A percentile compares a stretch with the other conserved stretches of the same genome.
These are phyloP conservation scores for Cinclus cinclus DNA, from an alignment of 2,113 vertebrate genomes.

Conservation along the genomic window DNA sequence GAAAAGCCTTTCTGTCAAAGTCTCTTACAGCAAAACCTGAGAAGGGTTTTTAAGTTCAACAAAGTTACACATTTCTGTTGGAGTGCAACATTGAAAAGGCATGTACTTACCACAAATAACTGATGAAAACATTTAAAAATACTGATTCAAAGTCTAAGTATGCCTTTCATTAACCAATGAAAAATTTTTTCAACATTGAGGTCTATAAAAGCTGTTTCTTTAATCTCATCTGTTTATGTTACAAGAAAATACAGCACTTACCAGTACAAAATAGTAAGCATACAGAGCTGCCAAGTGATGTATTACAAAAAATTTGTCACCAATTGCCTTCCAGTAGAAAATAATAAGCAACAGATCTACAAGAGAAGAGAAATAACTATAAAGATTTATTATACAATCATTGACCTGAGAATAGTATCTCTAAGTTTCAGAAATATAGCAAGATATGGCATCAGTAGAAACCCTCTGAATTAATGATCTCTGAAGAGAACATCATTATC, in stretches of 20 bases:
- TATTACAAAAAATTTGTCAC: conserved; percentile 93
- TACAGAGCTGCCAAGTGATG: conserved; percentile 92
- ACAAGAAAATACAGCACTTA: conserved; percentile 83
- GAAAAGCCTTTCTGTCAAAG: not conserved
- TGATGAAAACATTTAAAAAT: not conserved
- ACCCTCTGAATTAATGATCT: not conserved
- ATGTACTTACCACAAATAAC: not conserved
- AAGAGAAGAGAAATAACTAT: conserved; percentile 55
- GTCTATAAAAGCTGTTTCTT: conserved; percentile 41
- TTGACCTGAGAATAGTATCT: not conserved
- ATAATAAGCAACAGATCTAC: conserved; percentile 95
- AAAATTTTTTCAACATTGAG: not conserved
- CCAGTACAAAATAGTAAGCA: conserved; percentile 95
- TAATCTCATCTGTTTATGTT: conserved; percentile 75
- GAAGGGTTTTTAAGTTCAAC: not conserved
- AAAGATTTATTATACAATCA: not conserved
- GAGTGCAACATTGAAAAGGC: not conserved
- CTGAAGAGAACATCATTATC: not conserved
- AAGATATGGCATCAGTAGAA: not conserved
- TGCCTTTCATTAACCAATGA: not conserved
- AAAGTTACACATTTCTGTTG: not conserved
- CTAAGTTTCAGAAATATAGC: not conserved
- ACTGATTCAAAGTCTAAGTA: not conserved
- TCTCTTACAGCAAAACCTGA: not conserved
- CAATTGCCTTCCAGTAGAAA: conserved; percentile 95